A percentile compares a stretch with the other conserved stretches of the same genome.
Conservation (phyloP, 2,888 invertebrate genomes). For the Exephanes ischioxanthus region DNA sequence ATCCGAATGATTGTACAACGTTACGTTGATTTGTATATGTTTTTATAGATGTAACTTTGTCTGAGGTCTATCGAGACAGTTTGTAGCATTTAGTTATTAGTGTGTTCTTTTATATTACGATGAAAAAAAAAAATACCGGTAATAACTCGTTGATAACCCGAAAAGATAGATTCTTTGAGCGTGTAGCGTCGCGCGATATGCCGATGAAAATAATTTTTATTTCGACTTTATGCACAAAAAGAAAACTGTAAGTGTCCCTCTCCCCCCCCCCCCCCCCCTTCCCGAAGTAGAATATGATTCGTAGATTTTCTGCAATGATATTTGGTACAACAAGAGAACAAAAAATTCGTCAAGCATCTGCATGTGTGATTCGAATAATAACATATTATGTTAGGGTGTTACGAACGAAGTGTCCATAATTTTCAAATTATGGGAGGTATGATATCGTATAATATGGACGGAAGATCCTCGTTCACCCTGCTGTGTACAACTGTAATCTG, state of each 20-base stretch:
- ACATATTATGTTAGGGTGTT: conserved; percentile 44
- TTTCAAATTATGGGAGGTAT: conserved; percentile 34
- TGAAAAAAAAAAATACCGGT: conserved; percentile 39
- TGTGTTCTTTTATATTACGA: conserved; percentile 76
- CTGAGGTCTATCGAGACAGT: conserved; percentile 69
- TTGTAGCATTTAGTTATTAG: conserved; percentile 77
- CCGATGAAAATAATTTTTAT: conserved; percentile 24
- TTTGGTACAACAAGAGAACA: conserved; percentile 40
- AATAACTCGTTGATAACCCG: conserved; percentile 22
- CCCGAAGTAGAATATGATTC: neutral
- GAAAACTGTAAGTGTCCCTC: neutral
- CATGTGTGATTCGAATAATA: conserved; percentile 43
- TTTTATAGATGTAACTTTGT: conserved; percentile 57
- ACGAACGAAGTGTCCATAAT: conserved; percentile 6
- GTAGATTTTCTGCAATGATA: conserved; percentile 45
- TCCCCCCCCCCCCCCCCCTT: neutral
- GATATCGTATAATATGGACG: conserved; percentile 48
- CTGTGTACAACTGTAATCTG: conserved; percentile 62
- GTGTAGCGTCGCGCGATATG: neutral
- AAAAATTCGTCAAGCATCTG: conserved; percentile 36
- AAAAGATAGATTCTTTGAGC: conserved; percentile 15
- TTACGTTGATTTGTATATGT: conserved; percentile 56
- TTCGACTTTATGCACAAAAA: conserved; percentile 25
- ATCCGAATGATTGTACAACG: conserved; percentile 57
- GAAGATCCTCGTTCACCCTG: conserved; percentile 37